Base-by-base conservation (phyloP, 2,113 vertebrate species). In the Sinocyclocheilus grahami region DNA sequence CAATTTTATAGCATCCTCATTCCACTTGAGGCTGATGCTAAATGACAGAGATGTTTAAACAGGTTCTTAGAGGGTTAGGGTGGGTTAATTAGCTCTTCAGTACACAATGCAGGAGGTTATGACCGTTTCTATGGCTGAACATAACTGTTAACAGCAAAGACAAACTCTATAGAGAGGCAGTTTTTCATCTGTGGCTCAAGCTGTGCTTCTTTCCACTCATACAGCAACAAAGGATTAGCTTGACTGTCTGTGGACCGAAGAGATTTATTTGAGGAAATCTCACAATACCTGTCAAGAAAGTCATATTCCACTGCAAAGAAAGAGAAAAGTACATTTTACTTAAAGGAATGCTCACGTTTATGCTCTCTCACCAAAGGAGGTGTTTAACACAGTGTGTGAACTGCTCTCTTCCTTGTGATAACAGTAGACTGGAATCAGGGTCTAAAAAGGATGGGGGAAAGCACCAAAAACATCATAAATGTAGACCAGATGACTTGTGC, bases 11-110 rank as follows among this genome's bases (percentile, higher is more conserved):
- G 46, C 67, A 6, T 55, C 48, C 24, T 83, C 46, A 18, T 53
- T 83, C 30, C 82, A 58, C 65, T 72, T 39, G 82, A 22, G 22
- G 11, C 37, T 39, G 82, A 67, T n/a, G 10, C 20, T 58, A 53
- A 74, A n/a, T 74, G 82, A 72, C 24, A 55, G 2, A 55, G 30
- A 58, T 37, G 65, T 83, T 82, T 51, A 82, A 82, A 82, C n/a
- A 20, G 67, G 67, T 83, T 83, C 60, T 46, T 69, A 51, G 82
- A 33, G 46, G 63, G 80, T 82, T 71, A 24, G 46, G 79, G 10
- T 51, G 48, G 30, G 82, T 83, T 83, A 83, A 74, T 83, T 74
- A 33, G 65, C 82, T 58, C 67, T 39, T 74, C 67, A 2, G 48
- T 18, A 5, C 67, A 55, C 48, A 74, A 71, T 83, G 27, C 48